phyloP scores from a whole-genome alignment of 2,888 invertebrate genomes.

The Andrena hattorfiana region DNA sequence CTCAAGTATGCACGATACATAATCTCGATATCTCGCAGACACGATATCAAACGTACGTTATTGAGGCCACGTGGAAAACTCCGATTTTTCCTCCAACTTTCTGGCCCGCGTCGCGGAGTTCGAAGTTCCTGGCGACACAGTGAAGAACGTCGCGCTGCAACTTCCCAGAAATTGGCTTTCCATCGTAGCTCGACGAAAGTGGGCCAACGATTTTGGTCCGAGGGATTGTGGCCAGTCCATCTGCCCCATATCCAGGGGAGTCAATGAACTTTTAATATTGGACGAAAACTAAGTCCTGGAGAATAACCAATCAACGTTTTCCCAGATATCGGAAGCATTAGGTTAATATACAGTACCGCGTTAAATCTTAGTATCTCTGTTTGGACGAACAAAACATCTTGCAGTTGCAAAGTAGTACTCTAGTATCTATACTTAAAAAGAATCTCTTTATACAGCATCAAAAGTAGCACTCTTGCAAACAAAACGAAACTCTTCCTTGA shows the following conservation, averaged over 20 bases:
- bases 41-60: slow-evolving; percentile 9
- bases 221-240: neutral
- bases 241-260: neutral
- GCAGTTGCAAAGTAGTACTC: neutral
- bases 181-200: slow-evolving; percentile 19
- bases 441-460: neutral
- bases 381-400: too few relatives aligned
- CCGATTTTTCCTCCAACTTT: slow-evolving; percentile 3
- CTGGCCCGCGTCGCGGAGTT: slow-evolving; percentile 13
- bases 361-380: too few relatives aligned
- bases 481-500: slow-evolving; percentile 2
- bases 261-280: slow-evolving; percentile 2
- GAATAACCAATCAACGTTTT: too few relatives aligned
- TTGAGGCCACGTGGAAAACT: neutral
- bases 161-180: slow-evolving; percentile 31
- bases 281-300: too few relatives aligned
- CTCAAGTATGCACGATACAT: neutral
- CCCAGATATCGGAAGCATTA: too few relatives aligned
- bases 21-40: neutral
- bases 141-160: neutral
- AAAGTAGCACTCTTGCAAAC: neutral
- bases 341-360: too few relatives aligned
- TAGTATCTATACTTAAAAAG: neutral
- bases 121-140: neutral
- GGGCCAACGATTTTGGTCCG: slow-evolving; percentile 38